Evolutionary conservation across 2,113 vertebrate species (phyloP).

Genomic region (Apteryx owenii): DNA sequence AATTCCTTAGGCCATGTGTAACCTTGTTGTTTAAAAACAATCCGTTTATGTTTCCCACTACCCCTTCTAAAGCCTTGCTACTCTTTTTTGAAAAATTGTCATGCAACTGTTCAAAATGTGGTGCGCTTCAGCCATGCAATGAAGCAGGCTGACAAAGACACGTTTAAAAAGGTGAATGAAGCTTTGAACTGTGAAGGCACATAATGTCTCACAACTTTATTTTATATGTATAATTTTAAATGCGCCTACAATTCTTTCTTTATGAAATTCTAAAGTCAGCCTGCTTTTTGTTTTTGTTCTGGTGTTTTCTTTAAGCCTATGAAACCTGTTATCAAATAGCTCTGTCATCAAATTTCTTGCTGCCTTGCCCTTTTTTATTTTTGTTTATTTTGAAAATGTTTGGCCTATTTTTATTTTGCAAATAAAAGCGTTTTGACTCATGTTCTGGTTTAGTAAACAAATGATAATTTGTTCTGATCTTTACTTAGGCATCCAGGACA

Average conservation of each 20-base stretch:
- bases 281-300: neutral
- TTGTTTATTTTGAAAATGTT: constrained; percentile 26
- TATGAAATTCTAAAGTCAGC: neutral
- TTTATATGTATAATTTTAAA: neutral
- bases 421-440: constrained; percentile 39
- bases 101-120: constrained; percentile 41
- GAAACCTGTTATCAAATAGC: constrained; percentile 35
- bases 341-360: constrained; percentile 20
- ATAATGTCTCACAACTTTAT: neutral
- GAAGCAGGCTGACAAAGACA: constrained; percentile 66
- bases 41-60: constrained; percentile 52
- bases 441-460: neutral
- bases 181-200: constrained; percentile 5
- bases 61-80: constrained; percentile 20
- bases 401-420: constrained; percentile 55
- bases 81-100: constrained; percentile 42
- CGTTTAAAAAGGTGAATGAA: constrained; percentile 6
- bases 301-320: constrained; percentile 66
- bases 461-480: constrained; percentile 60
- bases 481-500: constrained; percentile 80
- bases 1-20: constrained; percentile 76
- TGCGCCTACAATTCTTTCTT: neutral
- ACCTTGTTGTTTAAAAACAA: constrained; percentile 67
- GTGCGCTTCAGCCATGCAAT: constrained; percentile 38
- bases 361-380: neutral